Base-by-base conservation (phyloP, 1,140 invertebrate species). In the Carcinoscorpius rotundicauda region DNA sequence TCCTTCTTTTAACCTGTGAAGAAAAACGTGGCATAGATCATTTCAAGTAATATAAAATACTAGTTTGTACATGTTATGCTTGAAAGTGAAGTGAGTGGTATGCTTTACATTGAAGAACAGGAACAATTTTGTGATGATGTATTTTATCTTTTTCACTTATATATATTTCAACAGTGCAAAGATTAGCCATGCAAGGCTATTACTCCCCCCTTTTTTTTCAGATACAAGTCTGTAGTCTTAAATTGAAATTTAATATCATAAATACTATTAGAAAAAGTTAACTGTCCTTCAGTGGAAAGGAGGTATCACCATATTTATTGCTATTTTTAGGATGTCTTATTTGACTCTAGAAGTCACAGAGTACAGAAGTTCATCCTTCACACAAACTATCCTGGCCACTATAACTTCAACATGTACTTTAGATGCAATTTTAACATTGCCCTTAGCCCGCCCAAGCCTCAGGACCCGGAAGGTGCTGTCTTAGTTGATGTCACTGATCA, bases 391-490 rank as follows among this genome's bases (percentile, higher is more conserved):
- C 96, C 96, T 11, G 96, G 96, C 3, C 96, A 99, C 79, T 98
- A 97, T 78, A 96, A 98, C 79, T 99, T 98, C 78, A 98, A 98
- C 76, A 97, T 96, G 88, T 97, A 93, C 78, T 89, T 91, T 78
- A 83, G 92, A 64, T 93, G 91, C 77, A 88, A 94, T 76, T 94
- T 94, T 29, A 29, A 29, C 29, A 29, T 29, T 29, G 29, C 29
- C 29, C 29, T 29, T 29, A 29, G 29, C 29, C 29, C 29, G 29
- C 29, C 29, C 29, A 29, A 29, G 51, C 53, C 63, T 61, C 64
- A 58, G 52, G 62, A 61, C 57, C 53, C 62, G 49, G 66, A 67
- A 56, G 53, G 61, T 55, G 51, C 73, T 69, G 77, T 73, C n/a
- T 76, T 84, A 78, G 78, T 78, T 51, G 64, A 66, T 66, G 65